Evolutionary conservation across 2,888 invertebrate genomes (phyloP).

Genomic region (Parthenolecanium corni): DNA sequence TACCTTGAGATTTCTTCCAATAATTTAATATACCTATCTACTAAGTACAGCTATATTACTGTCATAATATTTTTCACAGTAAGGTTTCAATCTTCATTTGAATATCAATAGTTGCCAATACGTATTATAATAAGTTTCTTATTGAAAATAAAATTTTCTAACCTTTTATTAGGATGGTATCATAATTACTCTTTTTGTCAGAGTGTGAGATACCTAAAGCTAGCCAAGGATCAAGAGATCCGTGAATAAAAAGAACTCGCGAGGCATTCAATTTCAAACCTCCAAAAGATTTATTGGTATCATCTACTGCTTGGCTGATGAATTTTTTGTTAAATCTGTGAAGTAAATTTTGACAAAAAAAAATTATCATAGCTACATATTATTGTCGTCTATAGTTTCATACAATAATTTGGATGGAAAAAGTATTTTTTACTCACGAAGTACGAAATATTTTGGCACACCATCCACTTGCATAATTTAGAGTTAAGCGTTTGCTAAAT

Average conservation of each 20-base stretch:
- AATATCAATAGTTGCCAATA: too few relatives aligned
- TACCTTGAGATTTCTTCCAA: too few relatives aligned
- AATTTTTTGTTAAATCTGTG: constrained; percentile 50
- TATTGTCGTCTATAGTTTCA: too few relatives aligned
- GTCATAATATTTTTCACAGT: too few relatives aligned
- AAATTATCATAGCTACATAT: too few relatives aligned
- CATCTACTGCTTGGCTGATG: constrained; percentile 49
- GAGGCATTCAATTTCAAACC: constrained; percentile 55
- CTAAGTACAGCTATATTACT: too few relatives aligned
- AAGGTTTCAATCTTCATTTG: too few relatives aligned
- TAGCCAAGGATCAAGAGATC: constrained; percentile 82
- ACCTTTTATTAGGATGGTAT: constrained; percentile 67
- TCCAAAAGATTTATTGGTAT: constrained; percentile 72
- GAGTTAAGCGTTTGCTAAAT: constrained; percentile 64
- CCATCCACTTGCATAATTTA: constrained; percentile 66
- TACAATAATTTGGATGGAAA: too few relatives aligned
- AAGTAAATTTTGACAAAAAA: too few relatives aligned
- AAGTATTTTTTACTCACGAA: constrained; percentile 44
- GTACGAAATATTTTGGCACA: constrained; percentile 72
- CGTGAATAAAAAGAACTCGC: constrained; percentile 75
- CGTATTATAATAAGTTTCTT: too few relatives aligned
- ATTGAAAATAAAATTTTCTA: too few relatives aligned
- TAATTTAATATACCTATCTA: too few relatives aligned
- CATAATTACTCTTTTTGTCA: constrained; percentile 47
- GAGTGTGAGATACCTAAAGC: constrained; percentile 56